Percentiles rank a stretch among this genome's conserved stretches.
Conservation (phyloP, 2,797 vertebrate genomes). For the Neopelma chrysocephalum region DNA sequence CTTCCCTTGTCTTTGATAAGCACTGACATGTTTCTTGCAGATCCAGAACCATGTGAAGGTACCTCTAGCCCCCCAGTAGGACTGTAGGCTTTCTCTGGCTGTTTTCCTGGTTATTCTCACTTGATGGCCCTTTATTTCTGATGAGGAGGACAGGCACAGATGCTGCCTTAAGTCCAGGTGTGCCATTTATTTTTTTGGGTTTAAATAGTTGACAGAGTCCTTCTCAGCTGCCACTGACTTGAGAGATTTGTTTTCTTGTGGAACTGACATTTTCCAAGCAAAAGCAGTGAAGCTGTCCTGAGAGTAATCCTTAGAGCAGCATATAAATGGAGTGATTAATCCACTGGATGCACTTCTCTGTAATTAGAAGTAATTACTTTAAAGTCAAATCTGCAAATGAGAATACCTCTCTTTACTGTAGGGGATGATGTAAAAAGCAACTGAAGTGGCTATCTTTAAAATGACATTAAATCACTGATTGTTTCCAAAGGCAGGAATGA, state of each 20-base stretch:
- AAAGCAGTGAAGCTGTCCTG: slow-evolving; percentile 6
- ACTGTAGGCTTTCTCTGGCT: not conserved
- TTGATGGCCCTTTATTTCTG: not conserved
- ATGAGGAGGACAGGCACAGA: not conserved
- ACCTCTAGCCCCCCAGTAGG: not conserved
- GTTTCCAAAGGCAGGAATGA: not conserved
- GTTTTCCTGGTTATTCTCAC: not conserved
- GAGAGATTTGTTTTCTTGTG: slow-evolving; percentile 22
- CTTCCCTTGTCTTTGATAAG: not conserved
- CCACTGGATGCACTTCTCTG: slow-evolving; percentile 35
- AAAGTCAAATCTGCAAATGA: slow-evolving; percentile 55
- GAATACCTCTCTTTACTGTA: slow-evolving; percentile 20
- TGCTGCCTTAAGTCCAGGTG: not conserved
- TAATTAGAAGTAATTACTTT: slow-evolving; percentile 61
- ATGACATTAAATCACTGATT: slow-evolving; percentile 18
- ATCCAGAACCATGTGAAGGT: not conserved
- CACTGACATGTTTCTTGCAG: not conserved
- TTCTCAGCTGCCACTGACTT: not conserved
- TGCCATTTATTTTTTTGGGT: not conserved
- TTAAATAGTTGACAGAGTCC: not conserved
- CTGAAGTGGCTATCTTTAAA: slow-evolving; percentile 36
- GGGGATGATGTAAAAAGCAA: slow-evolving; percentile 11
- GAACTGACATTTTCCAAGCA: slow-evolving; percentile 14
- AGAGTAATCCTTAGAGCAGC: slow-evolving; percentile 25
- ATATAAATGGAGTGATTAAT: slow-evolving; percentile 48